A percentile compares a stretch with the other conserved stretches of the same genome.
phyloP scores from a whole-genome alignment of 2,113 vertebrate genomes.

The Arenaria interpres region DNA sequence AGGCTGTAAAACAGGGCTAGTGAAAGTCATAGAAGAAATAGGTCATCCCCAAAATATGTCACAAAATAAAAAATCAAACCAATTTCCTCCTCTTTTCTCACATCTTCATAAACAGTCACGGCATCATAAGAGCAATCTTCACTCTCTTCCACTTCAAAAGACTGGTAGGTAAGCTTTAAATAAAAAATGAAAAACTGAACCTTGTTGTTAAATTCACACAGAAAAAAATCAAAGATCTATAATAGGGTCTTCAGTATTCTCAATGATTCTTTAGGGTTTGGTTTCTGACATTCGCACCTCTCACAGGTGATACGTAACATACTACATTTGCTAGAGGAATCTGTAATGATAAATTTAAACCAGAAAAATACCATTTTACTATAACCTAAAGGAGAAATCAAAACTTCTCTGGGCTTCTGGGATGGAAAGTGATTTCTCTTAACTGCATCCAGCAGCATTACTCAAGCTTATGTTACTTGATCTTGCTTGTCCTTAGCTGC shows the following conservation, averaged over 20 bases:
- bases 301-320: not conserved
- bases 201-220: not conserved
- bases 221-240: not conserved
- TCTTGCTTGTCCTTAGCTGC: not conserved
- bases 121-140: conserved; percentile 80
- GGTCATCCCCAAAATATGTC: not conserved
- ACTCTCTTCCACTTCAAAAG: conserved; percentile 82
- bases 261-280: not conserved
- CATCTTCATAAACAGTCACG: conserved; percentile 74
- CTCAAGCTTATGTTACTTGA: not conserved
- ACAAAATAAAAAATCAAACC: conserved; percentile 62
- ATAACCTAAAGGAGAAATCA: not conserved
- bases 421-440: not conserved
- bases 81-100: conserved; percentile 73
- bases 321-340: not conserved
- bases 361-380: not conserved
- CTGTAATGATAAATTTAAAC: not conserved
- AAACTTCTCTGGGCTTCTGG: not conserved
- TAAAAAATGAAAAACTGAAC: not conserved
- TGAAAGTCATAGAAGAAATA: not conserved
- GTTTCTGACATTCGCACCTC: not conserved
- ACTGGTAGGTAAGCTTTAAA: conserved; percentile 81
- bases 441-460: not conserved
- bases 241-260: not conserved
- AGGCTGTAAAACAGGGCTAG: not conserved